Evolutionary conservation across 2,888 invertebrate species (phyloP), one percentile per base, ranked within the genome.

Genomic region (Ctena decussata): DNA sequence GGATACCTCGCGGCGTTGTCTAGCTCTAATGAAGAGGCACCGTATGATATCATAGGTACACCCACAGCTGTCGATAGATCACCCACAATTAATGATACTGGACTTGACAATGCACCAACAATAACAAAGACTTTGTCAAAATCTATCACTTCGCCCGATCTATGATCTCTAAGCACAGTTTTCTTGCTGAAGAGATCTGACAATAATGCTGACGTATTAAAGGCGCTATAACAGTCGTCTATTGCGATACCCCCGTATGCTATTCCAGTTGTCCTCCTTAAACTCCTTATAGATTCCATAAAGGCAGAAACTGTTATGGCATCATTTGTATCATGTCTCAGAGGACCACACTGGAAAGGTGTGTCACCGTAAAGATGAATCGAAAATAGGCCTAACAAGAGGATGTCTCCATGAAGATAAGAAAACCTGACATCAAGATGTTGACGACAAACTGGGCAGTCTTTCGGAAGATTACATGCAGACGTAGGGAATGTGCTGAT

Each of bases 31-130:
- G 91, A 90, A 0, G 93, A 91, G 0, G 93, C 91, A 0, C 88
- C 85, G 65, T 91, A 93, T 2, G 93, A 93, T 41, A 93, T 85
- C 84, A 92, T 88, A 0, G 93, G 92, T 5, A 92, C 73, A 24
- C 82, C 76, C 2, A 91, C 72, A n/a, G 85, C 77, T 6, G 85
- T 92, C 39, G 92, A 75, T 8, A 90, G 53, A 74, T 92, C 90
- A 24, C 91, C 92, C 0, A 93, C 60, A 15, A 89, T 70, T 32
- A 89, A 75, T 0, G 92, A 82, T 0, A 93, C 92, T 1, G 89
- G 87, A 70, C 92, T 92, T 5, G 92, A 96, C 82, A 96, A 96
- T 0, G 96, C 96, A 0, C 97, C 97, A 70, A 97, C 95, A 11
- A 97, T 96, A 2, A 96, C 96, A 37, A 92, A 79, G 0, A 92